phyloP scores from a whole-genome alignment of 2,888 invertebrate genomes.

The Phortica magna region DNA sequence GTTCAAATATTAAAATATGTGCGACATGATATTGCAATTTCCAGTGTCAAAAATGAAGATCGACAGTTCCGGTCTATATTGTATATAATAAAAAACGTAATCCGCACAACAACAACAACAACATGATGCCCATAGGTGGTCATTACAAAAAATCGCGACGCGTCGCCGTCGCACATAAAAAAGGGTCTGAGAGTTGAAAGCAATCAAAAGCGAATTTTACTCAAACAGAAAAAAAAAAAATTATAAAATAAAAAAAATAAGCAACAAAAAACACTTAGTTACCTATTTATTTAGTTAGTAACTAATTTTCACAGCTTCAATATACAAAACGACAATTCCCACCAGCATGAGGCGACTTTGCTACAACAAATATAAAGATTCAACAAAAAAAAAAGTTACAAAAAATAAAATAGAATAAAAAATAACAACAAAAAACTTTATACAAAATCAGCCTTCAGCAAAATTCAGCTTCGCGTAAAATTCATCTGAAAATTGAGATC shows the following conservation, averaged over 20 bases:
- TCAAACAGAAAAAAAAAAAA: background rate
- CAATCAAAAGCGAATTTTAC: background rate
- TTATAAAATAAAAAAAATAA: background rate
- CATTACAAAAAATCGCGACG: background rate
- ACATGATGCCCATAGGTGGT: background rate
- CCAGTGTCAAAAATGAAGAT: slow-evolving; percentile 71
- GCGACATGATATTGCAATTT: slow-evolving; percentile 42
- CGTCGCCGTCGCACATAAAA: background rate
- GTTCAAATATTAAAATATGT: slow-evolving; percentile 3
- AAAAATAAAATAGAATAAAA: background rate
- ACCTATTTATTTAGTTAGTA: slow-evolving; percentile 26
- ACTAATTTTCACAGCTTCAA: slow-evolving; percentile 19
- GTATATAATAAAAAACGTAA: background rate
- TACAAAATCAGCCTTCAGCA: slow-evolving; percentile 12
- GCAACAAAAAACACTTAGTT: slow-evolving; percentile 5
- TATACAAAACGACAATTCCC: slow-evolving; percentile 50
- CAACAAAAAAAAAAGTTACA: slow-evolving; percentile 6
- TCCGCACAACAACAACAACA: background rate
- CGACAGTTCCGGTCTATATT: slow-evolving; percentile 68
- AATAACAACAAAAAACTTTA: background rate
- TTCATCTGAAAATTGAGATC: slow-evolving; percentile 21
- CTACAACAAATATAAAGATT: background rate
- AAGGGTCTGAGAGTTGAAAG: slow-evolving; percentile 11
- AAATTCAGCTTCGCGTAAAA: background rate
- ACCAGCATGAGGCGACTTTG: slow-evolving; percentile 56